Base-by-base conservation (phyloP, 2,888 invertebrate genomes). In the Sphaerophoria taeniata region DNA sequence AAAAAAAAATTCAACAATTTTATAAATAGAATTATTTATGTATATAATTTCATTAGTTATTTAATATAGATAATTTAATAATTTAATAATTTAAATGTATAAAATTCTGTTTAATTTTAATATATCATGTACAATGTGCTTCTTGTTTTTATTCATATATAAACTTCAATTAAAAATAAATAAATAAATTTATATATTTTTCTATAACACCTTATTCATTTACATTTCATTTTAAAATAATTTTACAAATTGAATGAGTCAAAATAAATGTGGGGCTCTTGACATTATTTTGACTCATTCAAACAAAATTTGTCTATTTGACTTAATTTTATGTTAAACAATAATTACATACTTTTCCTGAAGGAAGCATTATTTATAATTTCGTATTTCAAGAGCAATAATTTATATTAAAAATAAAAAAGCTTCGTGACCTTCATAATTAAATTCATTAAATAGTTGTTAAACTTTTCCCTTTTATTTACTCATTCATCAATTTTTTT, bases 231-330 rank as follows among this genome's bases (percentile, higher is more conserved):
- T 1, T n/a, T 36, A 34, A 43, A 34, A 43, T 34, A 34, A 36
- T 49, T 49, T 51, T n/a, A n/a, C n/a, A n/a, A n/a, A 58, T 79
- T 76, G 82, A 87, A 77, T 74, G 82, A 60, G 87, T 87, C 55
- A 82, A 82, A 83, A 83, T 79, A 72, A 65, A 56, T 83, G 78
- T 72, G 80, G 87, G 87, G 87, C 87, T 87, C 87, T 63, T 33
- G 53, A 58, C 76, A 80, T 60, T 80, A 77, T 77, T 80, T 85
- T 60, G 71, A 80, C 73, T 71, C 82, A 61, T 83, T 83, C 86
- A 75, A 67, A 87, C 70, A 80, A 16, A 12, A n/a, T 3, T 7
- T 39, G n/a, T 7, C 4, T 43, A 6, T 43, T n/a, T n/a, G n/a
- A 47, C 6, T n/a, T 47, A 51, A 9, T 24, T 24, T 4, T 7